Evolutionary conservation across 1,140 invertebrate species (phyloP).

Genomic region (Vollenhovia emeryi): DNA sequence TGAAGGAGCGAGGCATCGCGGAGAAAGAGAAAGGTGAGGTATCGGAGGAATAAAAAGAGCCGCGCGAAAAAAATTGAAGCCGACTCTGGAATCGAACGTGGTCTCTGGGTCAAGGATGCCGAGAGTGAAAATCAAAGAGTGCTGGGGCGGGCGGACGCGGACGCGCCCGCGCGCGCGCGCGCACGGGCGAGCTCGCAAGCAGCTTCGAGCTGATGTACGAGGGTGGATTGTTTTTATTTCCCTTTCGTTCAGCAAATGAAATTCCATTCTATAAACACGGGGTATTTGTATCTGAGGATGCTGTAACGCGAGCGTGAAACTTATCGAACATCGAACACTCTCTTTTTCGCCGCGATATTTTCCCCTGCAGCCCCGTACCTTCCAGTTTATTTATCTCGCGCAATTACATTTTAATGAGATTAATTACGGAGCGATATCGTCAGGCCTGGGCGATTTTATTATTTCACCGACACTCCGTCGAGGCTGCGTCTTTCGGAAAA

Average conservation of each 20-base stretch:
- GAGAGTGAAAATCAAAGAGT: constrained; percentile 77
- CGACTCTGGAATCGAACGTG: constrained; percentile 71
- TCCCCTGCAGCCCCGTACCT: background rate
- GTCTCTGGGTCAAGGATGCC: constrained; percentile 74
- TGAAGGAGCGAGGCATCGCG: constrained; percentile 56
- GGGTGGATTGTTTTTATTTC: constrained; percentile 58
- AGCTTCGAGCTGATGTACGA: constrained; percentile 52
- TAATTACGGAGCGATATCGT: background rate
- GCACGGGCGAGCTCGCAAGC: constrained; percentile 30
- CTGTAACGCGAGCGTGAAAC: constrained; percentile 62
- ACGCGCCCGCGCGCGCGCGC: constrained; percentile 12
- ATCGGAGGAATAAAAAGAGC: constrained; percentile 67
- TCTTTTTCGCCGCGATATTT: constrained; percentile 28
- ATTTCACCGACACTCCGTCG: background rate
- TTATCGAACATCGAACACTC: constrained; percentile 58
- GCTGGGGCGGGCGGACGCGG: constrained; percentile 1
- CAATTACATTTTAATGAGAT: background rate
- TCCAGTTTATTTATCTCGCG: background rate
- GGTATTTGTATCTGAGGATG: constrained; percentile 54
- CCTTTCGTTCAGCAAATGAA: constrained; percentile 62
- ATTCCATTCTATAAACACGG: constrained; percentile 64
- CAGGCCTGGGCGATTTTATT: background rate
- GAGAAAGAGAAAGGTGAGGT: constrained; percentile 70
- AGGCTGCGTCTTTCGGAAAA: background rate
- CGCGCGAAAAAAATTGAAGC: constrained; percentile 73